Percentiles rank a stretch among this genome's conserved stretches.
Conservation (phyloP, 1,140 invertebrate species). For the fruit fly (Drosophila melanogaster) region Release_6_plus_ISO1_MT NT_033777.3:8738001-8738500, state of each 20-base stretch:
- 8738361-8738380: constrained; percentile 70
- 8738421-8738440: constrained; percentile 46
- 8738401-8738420: constrained; percentile 61
- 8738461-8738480: constrained; percentile 84
- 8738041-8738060: constrained; percentile 92
- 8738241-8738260: constrained; percentile 78
- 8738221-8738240: constrained; percentile 77
- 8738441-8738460: constrained; percentile 44
- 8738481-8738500: constrained; percentile 87
- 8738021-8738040: constrained; percentile 90
- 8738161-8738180: constrained; percentile 70
- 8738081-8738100: constrained; percentile 88
- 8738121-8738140: constrained; percentile 53
- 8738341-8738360: constrained; percentile 10
- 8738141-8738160: constrained; percentile 76
- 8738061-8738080: constrained; percentile 90
- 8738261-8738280: constrained; percentile 12
- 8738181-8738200: constrained; percentile 46
- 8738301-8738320: constrained; percentile 79
- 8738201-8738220: constrained; percentile 60
- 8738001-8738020: constrained; percentile 96
- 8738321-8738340: constrained; percentile 70
- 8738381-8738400: constrained; percentile 33
- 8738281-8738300: constrained; percentile 31
- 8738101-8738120: constrained; percentile 89